phyloP scores from a whole-genome alignment of 2,113 vertebrate genomes.

The Mobula birostris region DNA sequence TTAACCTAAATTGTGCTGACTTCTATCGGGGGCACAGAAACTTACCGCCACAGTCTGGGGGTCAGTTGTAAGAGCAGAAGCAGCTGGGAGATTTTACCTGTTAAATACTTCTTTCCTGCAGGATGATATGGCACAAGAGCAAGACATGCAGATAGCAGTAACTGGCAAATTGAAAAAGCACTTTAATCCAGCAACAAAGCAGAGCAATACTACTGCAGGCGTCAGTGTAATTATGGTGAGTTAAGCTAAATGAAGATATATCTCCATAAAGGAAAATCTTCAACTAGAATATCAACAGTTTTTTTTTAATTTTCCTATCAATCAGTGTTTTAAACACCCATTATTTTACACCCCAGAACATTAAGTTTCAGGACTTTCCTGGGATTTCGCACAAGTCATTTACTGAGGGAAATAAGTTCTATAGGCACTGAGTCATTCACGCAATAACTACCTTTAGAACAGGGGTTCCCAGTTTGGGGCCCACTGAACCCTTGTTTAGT shows the following conservation, averaged over 20 bases:
- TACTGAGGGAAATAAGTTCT: background rate
- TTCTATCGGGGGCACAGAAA: background rate
- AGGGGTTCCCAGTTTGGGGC: too few relatives aligned
- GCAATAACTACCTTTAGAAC: background rate
- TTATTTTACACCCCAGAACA: background rate
- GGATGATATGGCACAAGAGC: slow-evolving; percentile 77
- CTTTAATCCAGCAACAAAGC: slow-evolving; percentile 79
- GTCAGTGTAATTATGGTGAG: slow-evolving; percentile 95
- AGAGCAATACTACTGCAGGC: slow-evolving; percentile 72
- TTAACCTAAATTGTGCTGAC: background rate
- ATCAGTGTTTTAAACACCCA: background rate
- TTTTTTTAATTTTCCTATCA: background rate
- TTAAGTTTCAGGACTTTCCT: background rate
- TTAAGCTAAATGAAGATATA: slow-evolving; percentile 25
- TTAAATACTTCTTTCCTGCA: slow-evolving; percentile 44
- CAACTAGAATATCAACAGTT: background rate
- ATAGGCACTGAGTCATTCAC: background rate
- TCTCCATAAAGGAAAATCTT: background rate
- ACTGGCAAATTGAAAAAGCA: slow-evolving; percentile 95
- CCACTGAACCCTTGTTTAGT: too few relatives aligned
- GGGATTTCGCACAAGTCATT: background rate
- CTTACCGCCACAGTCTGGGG: background rate
- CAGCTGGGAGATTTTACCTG: slow-evolving; percentile 9
- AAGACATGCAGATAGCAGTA: slow-evolving; percentile 90
- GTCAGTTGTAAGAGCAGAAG: background rate